These are phyloP conservation scores for Emesis russula DNA, from an alignment of 2,888 invertebrate genomes.

Conservation along the genomic window DNA sequence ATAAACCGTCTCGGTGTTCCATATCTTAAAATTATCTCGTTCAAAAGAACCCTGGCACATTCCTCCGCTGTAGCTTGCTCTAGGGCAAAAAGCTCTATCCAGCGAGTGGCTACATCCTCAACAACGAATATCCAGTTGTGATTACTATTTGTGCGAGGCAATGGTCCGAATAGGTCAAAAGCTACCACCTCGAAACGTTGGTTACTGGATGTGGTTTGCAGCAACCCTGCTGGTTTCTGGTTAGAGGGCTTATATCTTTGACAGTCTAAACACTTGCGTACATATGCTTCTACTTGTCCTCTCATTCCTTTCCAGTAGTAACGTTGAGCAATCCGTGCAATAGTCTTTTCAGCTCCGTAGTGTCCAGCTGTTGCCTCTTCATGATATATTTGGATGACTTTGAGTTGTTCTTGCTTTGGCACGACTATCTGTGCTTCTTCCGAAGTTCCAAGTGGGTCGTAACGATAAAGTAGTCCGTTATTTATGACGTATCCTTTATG, in stretches of 20 bases:
- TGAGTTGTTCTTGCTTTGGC: no score
- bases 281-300: conserved; percentile 53
- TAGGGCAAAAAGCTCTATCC: conserved; percentile 90
- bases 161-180: conserved; percentile 78
- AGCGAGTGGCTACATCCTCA: conserved; percentile 82
- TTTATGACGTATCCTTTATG: no score
- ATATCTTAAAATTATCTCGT: conserved; percentile 86
- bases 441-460: no score
- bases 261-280: conserved; percentile 60
- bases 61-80: conserved; percentile 87
- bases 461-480: no score
- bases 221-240: conserved; percentile 66
- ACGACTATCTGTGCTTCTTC: no score
- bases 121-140: conserved; percentile 74
- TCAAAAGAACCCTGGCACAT: conserved; percentile 86
- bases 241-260: conserved; percentile 73
- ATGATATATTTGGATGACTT: no score
- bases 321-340: no score
- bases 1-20: conserved; percentile 64
- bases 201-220: conserved; percentile 68
- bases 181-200: conserved; percentile 69
- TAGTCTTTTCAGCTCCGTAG: no score
- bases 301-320: conserved; percentile 88
- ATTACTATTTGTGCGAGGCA: conserved; percentile 41
- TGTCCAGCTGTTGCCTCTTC: no score